phyloP scores from a whole-genome alignment of 1,140 invertebrate species.

The Arion vulgaris region DNA sequence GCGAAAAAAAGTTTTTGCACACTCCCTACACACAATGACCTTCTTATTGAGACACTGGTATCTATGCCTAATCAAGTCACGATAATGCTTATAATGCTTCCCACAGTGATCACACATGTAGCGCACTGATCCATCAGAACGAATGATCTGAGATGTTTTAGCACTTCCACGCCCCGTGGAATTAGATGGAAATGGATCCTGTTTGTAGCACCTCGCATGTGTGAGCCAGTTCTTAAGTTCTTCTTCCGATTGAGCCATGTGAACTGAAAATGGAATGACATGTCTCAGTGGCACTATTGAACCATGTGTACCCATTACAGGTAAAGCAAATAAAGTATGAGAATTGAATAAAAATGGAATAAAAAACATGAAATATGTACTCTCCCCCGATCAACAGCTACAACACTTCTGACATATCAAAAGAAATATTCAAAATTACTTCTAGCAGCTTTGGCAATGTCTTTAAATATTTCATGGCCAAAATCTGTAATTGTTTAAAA shows the following conservation, averaged over 20 bases:
- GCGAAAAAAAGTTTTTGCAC: constrained; percentile 28
- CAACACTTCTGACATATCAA: no score
- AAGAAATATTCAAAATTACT: no score
- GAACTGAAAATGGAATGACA: constrained; percentile 30
- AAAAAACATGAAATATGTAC: no score
- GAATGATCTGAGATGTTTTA: constrained; percentile 1
- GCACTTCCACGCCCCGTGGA: not conserved
- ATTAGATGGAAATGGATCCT: not conserved
- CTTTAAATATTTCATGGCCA: no score
- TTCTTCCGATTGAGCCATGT: not conserved
- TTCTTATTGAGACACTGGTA: constrained; percentile 19
- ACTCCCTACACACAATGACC: constrained; percentile 6
- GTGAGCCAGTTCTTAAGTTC: not conserved
- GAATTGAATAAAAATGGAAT: not conserved
- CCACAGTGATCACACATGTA: constrained; percentile 23
- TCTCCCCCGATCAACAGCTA: no score
- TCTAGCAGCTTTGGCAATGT: no score
- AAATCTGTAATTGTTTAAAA: no score
- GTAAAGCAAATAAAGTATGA: not conserved
- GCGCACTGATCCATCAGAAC: constrained; percentile 15
- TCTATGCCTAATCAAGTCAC: constrained; percentile 10
- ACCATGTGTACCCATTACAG: no score
- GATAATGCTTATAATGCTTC: constrained; percentile 22
- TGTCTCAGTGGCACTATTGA: not conserved
- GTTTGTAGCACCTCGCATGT: not conserved